Evolutionary conservation across 1,140 invertebrate species (phyloP).

Genomic region (Bacillus rossius): DNA sequence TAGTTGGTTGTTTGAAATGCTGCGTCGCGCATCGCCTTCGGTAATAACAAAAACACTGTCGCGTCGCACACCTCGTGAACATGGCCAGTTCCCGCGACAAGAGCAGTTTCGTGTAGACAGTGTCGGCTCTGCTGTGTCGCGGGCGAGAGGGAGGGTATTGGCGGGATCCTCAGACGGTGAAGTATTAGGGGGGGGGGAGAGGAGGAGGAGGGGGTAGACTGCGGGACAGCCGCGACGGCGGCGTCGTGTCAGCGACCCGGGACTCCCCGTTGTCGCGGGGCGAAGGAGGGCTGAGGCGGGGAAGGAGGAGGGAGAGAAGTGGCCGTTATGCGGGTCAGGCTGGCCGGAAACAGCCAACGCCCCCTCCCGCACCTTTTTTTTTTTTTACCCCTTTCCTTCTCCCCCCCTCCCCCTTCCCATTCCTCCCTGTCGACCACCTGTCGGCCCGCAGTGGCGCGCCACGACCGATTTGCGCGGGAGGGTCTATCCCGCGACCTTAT

Average conservation of each 20-base stretch:
- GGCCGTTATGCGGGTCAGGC: constrained; percentile 23
- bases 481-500: background rate
- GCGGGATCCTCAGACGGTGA: too few species aligned
- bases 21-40: too few species aligned
- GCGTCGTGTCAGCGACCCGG: constrained; percentile 11
- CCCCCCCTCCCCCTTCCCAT: constrained; percentile 18
- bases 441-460: constrained; percentile 1
- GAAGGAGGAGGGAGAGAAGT: constrained; percentile 26
- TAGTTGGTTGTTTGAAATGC: too few species aligned
- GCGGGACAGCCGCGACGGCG: constrained; percentile 18
- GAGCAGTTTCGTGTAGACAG: too few species aligned
- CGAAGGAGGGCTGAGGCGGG: constrained; percentile 21
- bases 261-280: constrained; percentile 28
- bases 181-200: background rate
- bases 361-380: constrained; percentile 16
- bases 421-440: constrained; percentile 7
- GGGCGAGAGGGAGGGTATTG: too few species aligned
- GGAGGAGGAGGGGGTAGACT: constrained; percentile 12
- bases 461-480: too few species aligned
- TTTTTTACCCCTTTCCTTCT: too few species aligned
- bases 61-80: too few species aligned
- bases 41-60: too few species aligned
- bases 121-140: too few species aligned
- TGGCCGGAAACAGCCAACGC: constrained; percentile 16
- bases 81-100: too few species aligned